phyloP scores from a whole-genome alignment of 2,113 vertebrate genomes.

The Lethenteron reissneri region DNA sequence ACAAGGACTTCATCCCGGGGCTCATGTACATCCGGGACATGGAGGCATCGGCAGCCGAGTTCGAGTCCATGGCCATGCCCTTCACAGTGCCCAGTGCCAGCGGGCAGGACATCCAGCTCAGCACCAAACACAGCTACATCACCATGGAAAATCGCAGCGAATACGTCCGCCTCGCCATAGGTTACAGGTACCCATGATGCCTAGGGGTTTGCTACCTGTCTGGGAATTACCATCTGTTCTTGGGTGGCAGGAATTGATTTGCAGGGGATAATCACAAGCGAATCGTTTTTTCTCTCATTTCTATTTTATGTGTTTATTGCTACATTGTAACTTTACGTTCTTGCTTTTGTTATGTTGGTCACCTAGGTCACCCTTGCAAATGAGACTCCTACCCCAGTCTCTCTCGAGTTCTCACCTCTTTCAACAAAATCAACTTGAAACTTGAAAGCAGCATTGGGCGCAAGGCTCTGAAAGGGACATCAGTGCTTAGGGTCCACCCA shows the following conservation, averaged over 20 bases:
- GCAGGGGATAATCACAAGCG: background rate
- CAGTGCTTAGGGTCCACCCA: background rate
- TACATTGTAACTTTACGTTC: background rate
- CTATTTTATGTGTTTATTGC: background rate
- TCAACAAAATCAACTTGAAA: background rate
- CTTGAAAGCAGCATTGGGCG: background rate
- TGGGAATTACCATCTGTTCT: too few species aligned
- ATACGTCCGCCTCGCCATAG: constrained; percentile 80
- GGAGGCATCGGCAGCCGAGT: constrained; percentile 77
- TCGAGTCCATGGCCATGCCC: constrained; percentile 83
- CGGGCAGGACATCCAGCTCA: constrained; percentile 84
- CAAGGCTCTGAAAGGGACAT: background rate
- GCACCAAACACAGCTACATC: constrained; percentile 82
- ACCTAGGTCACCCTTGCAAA: background rate
- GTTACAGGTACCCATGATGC: constrained; percentile 44
- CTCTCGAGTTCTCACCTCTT: background rate
- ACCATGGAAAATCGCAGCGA: constrained; percentile 73
- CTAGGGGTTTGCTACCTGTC: too few species aligned
- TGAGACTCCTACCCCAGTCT: background rate
- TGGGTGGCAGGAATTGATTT: background rate
- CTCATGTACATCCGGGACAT: constrained; percentile 97
- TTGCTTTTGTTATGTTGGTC: background rate
- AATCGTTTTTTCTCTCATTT: constrained; percentile 7
- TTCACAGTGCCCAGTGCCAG: constrained; percentile 90
- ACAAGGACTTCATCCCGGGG: constrained; percentile 96